phyloP scores from a whole-genome alignment of 2,888 invertebrate species.

The Crepidodera aurea region DNA sequence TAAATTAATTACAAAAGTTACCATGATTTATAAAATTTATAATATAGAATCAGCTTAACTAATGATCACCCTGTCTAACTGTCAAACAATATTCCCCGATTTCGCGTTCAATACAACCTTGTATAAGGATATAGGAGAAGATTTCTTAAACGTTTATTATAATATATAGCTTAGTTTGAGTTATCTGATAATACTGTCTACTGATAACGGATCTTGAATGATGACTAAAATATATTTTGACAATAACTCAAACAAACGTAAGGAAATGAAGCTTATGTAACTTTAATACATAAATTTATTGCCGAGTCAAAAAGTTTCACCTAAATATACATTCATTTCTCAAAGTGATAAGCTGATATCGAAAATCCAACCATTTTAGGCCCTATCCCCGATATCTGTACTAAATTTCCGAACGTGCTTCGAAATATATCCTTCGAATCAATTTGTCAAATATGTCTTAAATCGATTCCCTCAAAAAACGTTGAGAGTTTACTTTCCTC shows the following conservation, averaged over 20 bases:
- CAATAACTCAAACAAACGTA: not conserved
- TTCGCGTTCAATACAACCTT: too few species aligned
- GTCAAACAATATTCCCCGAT: too few species aligned
- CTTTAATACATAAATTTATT: constrained; percentile 10
- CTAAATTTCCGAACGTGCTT: constrained; percentile 30
- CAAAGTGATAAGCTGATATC: constrained; percentile 24
- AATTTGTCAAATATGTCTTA: constrained; percentile 29
- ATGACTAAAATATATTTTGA: not conserved
- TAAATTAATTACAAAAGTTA: too few species aligned
- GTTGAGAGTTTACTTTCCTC: constrained; percentile 23
- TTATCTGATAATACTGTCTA: too few species aligned
- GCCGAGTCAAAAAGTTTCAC: constrained; percentile 14
- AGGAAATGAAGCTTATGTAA: constrained; percentile 7
- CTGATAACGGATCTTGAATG: not conserved
- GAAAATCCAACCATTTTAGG: constrained; percentile 18
- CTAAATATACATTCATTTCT: constrained; percentile 28
- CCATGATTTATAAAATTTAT: too few species aligned
- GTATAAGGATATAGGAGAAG: too few species aligned
- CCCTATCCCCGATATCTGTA: constrained; percentile 9
- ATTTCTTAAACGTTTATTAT: too few species aligned
- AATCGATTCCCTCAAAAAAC: constrained; percentile 20
- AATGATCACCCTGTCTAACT: too few species aligned
- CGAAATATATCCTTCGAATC: constrained; percentile 29
- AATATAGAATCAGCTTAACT: too few species aligned
- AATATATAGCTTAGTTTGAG: too few species aligned